Evolutionary conservation across 2,797 vertebrate species (phyloP).

Genomic region (Pipistrellus pipistrellus): DNA sequence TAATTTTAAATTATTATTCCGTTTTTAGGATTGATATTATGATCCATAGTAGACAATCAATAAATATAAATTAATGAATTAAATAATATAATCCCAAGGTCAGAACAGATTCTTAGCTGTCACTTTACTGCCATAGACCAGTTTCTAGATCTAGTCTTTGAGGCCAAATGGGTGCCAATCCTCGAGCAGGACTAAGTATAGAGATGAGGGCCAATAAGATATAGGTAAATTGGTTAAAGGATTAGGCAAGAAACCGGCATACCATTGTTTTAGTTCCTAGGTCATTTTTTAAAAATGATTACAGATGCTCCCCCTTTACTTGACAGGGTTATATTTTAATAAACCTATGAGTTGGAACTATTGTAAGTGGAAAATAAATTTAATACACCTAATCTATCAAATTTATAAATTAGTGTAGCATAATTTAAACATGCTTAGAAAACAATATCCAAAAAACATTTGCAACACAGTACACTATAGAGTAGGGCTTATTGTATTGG

Average conservation of each 20-base stretch:
- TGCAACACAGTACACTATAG: neutral
- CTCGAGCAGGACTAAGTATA: neutral
- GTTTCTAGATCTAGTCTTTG: neutral
- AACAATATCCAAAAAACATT: neutral
- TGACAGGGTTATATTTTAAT: neutral
- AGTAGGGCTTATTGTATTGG: neutral
- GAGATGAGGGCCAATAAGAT: neutral
- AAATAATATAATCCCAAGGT: neutral
- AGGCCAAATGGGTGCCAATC: neutral
- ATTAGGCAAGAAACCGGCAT: neutral
- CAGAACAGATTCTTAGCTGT: neutral
- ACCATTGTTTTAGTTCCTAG: neutral
- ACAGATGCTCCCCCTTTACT: neutral
- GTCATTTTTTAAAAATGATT: neutral
- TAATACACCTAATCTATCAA: neutral
- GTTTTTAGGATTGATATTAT: neutral
- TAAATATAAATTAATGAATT: constrained; percentile 10
- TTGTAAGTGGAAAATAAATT: neutral
- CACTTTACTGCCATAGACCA: neutral
- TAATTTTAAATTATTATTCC: neutral
- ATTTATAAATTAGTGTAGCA: neutral
- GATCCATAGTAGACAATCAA: neutral
- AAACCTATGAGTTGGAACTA: neutral
- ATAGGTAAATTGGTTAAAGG: neutral
- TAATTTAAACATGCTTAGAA: neutral